Percentiles rank a stretch among this genome's conserved stretches.
Evolutionary conservation across 2,888 invertebrate genomes (phyloP).

Genomic region (Leptogaster cylindrica): DNA sequence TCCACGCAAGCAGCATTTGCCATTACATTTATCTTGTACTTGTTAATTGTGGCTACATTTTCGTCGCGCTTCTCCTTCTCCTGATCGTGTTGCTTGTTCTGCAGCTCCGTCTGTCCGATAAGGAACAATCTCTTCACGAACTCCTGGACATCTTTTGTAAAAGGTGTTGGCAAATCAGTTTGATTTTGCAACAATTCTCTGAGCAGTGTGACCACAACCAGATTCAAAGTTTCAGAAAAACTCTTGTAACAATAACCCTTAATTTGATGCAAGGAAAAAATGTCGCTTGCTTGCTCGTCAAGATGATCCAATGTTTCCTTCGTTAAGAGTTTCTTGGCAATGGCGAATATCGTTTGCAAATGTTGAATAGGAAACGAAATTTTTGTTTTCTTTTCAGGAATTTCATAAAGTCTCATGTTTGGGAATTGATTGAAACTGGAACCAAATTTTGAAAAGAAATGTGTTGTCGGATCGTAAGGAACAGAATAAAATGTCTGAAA

Average conservation of each 20-base stretch:
- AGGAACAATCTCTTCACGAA: conserved; percentile 88
- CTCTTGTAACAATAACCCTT: conserved; percentile 90
- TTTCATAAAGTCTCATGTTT: conserved; percentile 78
- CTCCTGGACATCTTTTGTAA: conserved; percentile 92
- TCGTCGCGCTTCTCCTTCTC: conserved; percentile 83
- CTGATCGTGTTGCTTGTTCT: conserved; percentile 84
- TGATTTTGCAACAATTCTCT: conserved; percentile 90
- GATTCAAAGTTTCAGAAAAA: conserved; percentile 91
- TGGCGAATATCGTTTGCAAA: conserved; percentile 77
- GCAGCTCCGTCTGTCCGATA: conserved; percentile 91
- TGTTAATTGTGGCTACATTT: conserved; percentile 75
- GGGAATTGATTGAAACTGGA: conserved; percentile 92
- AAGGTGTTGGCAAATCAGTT: conserved; percentile 84
- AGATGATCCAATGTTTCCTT: conserved; percentile 82
- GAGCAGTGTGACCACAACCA: conserved; percentile 90
- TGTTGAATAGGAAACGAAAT: conserved; percentile 73
- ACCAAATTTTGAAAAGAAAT: conserved; percentile 91
- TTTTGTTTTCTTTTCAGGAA: conserved; percentile 70
- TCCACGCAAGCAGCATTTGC: conserved; percentile 98
- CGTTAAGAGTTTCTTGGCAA: conserved; percentile 84
- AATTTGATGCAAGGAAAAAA: conserved; percentile 74
- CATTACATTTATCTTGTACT: conserved; percentile 93
- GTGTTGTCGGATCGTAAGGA: conserved; percentile 80
- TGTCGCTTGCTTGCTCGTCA: conserved; percentile 84
- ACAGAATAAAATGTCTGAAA: conserved; percentile 68